Base-by-base conservation (phyloP, 2,113 vertebrate genomes). In the Morone chrysops region DNA sequence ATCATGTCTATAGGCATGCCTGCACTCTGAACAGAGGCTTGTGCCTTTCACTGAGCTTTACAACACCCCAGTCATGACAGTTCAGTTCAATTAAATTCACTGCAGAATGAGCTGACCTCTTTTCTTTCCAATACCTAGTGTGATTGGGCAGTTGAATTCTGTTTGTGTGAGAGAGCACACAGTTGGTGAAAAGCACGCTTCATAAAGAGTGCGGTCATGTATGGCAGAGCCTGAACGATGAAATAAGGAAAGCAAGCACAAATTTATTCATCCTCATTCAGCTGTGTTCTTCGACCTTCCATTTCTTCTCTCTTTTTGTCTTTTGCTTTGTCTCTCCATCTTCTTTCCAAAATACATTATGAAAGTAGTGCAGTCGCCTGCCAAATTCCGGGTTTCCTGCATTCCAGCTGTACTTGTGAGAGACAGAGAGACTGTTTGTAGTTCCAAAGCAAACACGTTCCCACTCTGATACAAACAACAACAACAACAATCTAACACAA, bases 361-460 rank as follows among this genome's bases (percentile, higher is more conserved):
- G 14, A 68, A 75, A 56, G 71, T 10, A 13, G 2, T 12, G 4
- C 25, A 57, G 4, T 31, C 7, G 13, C 61, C 75, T 38, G 84
- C 63, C 80, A 80, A 50, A 38, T 47, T 60, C 60, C 45, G 6
- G 68, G 59, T 72, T 90, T 87, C 72, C 81, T 87, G 68, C 89
- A 90, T 87, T 86, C 86, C 86, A 68, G 62, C 65, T 70, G 17
- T 3, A 57, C 71, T 62, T 63, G 48, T 22, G 80, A 85, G 78
- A 78, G 22, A 79, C 51, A 20, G 18, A 48, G 69, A 82, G 77
- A 51, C 65, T 53, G 51, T 57, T 60, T 59, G 60, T 68, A 40
- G 25, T 0, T 82, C 68, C 66, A 86, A 78, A 51, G 22, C 78
- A 78, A 78, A 87, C 65, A 10, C 31, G n/a, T 18, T 36, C 45